Base-by-base conservation (phyloP, 2,888 invertebrate species). In the Platypus cylindrus region DNA sequence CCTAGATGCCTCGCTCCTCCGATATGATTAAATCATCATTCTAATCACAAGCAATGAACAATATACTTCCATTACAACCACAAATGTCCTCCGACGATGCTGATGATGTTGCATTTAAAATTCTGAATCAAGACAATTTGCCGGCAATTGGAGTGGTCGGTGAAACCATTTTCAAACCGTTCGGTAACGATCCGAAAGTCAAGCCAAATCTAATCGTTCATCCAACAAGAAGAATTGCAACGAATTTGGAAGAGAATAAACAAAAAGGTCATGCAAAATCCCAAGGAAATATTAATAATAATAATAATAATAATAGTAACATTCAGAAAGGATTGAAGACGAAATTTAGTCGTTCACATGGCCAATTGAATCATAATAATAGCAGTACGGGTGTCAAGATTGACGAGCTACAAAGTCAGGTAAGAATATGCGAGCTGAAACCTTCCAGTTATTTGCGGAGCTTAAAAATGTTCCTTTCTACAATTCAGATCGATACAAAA, bases 201-300 rank as follows among this genome's bases (percentile, higher is more conserved):
- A 67, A 68, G 52, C 70, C 70, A 13, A 70, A 70, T 51, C 67
- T 67, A 40, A 67, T 71, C 35, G 71, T 71, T 37, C 65, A 66
- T 45, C 71, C 71, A 15, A 63, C 65, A 5, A 56, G 68, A 38
- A 62, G 70, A 28, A 45, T 59, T 30, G 41, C 43, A 17, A 51
- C 47, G 28, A 54, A 54, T 33, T 47, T 58, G 26, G 56, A 57
- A 40, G 55, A 58, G 3, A 50, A 51, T 36, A 53, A 55, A 32
- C 49, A 55, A 26, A 54, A 55, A 38, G 43, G 47, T 13, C 53
- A 57, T 32, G 47, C 59, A 5, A 60, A 60, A 48, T 60, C 62
- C n/a, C 59, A 55, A 39, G 58, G 52, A 3, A 48, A 50, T 32
- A 54, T 61, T 22, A 40, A 45, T 18, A 33, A 36, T 27, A 22